Evolutionary conservation across 2,888 invertebrate species (phyloP).

Genomic region (Drosophila subquinaria): DNA sequence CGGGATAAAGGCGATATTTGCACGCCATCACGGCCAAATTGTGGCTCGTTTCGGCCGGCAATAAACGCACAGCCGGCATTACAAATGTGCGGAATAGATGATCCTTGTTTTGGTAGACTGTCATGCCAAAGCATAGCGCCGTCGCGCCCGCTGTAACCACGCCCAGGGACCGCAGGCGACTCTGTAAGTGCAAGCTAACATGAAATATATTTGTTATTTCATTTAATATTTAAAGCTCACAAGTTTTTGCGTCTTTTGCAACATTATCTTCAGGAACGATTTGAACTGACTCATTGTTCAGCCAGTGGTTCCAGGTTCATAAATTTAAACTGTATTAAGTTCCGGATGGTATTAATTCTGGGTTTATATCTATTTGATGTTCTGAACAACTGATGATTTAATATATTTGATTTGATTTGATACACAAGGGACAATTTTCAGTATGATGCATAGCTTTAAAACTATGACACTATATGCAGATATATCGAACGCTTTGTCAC

Average conservation of each 20-base stretch:
- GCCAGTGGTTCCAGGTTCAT: constrained; percentile 1
- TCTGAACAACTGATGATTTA: not conserved
- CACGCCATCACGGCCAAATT: constrained; percentile 91
- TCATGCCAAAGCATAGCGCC: constrained; percentile 48
- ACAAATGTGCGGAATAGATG: constrained; percentile 46
- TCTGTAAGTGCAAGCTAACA: constrained; percentile 22
- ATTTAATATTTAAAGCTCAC: constrained; percentile 34
- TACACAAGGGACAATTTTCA: not conserved
- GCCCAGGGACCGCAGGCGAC: constrained; percentile 60
- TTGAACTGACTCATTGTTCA: constrained; percentile 21
- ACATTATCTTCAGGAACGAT: constrained; percentile 24
- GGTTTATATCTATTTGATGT: not conserved
- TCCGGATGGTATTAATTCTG: not conserved
- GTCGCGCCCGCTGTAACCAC: constrained; percentile 65
- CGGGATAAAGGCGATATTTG: constrained; percentile 87
- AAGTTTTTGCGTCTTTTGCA: constrained; percentile 41
- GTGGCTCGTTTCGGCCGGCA: constrained; percentile 95
- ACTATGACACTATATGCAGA: too few species aligned
- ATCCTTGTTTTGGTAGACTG: constrained; percentile 50
- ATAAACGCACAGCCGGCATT: constrained; percentile 79
- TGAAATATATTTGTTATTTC: not conserved
- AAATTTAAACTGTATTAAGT: not conserved
- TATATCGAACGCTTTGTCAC: too few species aligned
- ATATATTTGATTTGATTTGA: not conserved
- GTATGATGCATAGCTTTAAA: not conserved